phyloP scores from a whole-genome alignment of 2,113 vertebrate species.

The Puffinus mauretanicus region DNA sequence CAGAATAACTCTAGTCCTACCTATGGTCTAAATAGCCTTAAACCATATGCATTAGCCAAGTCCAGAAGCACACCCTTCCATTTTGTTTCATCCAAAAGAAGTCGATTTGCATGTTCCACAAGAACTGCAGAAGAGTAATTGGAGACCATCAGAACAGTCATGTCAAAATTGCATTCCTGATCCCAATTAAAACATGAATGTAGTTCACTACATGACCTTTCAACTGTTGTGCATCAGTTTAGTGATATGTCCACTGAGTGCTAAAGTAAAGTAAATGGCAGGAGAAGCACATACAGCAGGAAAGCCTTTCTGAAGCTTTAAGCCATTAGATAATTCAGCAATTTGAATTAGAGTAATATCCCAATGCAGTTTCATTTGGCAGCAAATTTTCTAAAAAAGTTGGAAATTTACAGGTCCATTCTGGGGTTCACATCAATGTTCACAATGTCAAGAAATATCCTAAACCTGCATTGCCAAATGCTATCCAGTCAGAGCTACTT shows the following conservation, averaged over 20 bases:
- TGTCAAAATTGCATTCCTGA: not conserved
- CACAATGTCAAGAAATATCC: not conserved
- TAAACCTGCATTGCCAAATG: not conserved
- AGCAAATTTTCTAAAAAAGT: not conserved
- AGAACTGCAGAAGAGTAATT: not conserved
- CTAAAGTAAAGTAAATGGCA: not conserved
- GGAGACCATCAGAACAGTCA: not conserved
- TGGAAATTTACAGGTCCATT: not conserved
- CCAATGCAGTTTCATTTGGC: not conserved
- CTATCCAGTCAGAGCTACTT: too few relatives aligned
- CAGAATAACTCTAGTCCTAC: not conserved
- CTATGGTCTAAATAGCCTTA: not conserved
- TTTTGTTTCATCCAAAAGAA: not conserved
- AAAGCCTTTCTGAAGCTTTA: not conserved
- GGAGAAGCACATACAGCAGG: not conserved
- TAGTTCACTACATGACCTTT: not conserved
- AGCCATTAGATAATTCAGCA: not conserved
- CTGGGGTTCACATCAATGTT: too few relatives aligned
- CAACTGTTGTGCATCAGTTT: not conserved
- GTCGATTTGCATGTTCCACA: not conserved
- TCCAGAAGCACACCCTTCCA: not conserved
- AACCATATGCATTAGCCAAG: not conserved
- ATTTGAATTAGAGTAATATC: not conserved
- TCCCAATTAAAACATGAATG: not conserved
- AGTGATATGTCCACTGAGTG: not conserved